Percentiles rank a stretch among this genome's conserved stretches.
Evolutionary conservation across 1,140 invertebrate genomes (phyloP).

Genomic region (Heliconius eleuchia): DNA sequence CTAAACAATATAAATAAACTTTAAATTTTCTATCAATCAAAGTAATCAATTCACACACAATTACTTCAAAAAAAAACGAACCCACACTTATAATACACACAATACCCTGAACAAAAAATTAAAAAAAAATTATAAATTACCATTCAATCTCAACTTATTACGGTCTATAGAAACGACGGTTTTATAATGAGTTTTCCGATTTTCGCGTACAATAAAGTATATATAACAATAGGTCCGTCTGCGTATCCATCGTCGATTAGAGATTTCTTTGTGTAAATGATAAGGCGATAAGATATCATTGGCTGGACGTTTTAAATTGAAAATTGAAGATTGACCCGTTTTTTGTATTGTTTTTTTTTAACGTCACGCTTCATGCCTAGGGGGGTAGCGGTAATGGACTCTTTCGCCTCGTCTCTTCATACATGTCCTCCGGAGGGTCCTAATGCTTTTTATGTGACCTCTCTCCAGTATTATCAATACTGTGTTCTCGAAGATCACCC

Average conservation of each 20-base stretch:
- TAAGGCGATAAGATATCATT: slow-evolving; percentile 29
- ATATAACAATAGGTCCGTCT: slow-evolving; percentile 50
- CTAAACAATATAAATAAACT: too few relatives aligned
- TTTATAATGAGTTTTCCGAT: slow-evolving; percentile 39
- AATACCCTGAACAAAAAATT: background rate
- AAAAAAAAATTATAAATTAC: background rate
- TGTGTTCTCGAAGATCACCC: too few relatives aligned
- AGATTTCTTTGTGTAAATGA: slow-evolving; percentile 52
- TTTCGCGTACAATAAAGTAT: slow-evolving; percentile 43
- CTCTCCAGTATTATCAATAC: too few relatives aligned
- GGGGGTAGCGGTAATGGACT: background rate
- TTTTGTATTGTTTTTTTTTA: slow-evolving; percentile 10
- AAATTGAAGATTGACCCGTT: slow-evolving; percentile 39
- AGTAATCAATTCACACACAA: background rate
- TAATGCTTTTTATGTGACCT: too few relatives aligned
- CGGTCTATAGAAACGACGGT: slow-evolving; percentile 1
- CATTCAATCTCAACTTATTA: slow-evolving; percentile 10
- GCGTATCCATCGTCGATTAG: slow-evolving; percentile 58
- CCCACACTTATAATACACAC: background rate
- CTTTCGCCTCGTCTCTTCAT: too few relatives aligned
- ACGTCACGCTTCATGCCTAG: background rate
- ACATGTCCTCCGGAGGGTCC: too few relatives aligned
- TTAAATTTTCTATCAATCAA: too few relatives aligned
- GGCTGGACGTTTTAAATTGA: slow-evolving; percentile 27
- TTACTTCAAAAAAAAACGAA: background rate